Percentiles rank a stretch among this genome's conserved stretches.
Evolutionary conservation across 2,888 invertebrate genomes (phyloP).

Genomic region (Dinocampus coccinellae): DNA sequence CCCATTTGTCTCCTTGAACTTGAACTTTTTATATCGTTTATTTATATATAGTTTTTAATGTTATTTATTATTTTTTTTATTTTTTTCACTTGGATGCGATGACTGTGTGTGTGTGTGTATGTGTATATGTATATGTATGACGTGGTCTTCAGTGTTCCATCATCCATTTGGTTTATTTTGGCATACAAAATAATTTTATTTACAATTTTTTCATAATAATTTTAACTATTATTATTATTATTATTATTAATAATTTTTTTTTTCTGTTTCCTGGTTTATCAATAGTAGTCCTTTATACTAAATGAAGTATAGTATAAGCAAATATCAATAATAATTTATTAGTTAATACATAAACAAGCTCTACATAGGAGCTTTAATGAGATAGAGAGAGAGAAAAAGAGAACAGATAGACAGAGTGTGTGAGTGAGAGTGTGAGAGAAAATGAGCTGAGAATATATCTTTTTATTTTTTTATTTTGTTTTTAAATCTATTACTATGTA

Average conservation of each 20-base stretch:
- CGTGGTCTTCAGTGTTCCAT: constrained; percentile 22
- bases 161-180: constrained; percentile 67
- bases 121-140: too few relatives aligned
- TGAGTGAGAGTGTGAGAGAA: constrained; percentile 7
- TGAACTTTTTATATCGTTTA: not conserved
- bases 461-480: constrained; percentile 20
- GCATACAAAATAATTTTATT: constrained; percentile 69
- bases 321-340: constrained; percentile 32
- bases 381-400: too few relatives aligned
- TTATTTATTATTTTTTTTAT: constrained; percentile 15
- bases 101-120: constrained; percentile 28
- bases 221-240: constrained; percentile 24
- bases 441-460: constrained; percentile 26
- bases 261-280: constrained; percentile 18
- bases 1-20: not conserved
- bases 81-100: constrained; percentile 24
- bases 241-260: constrained; percentile 26
- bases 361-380: constrained; percentile 3
- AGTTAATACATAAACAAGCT: constrained; percentile 6
- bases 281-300: constrained; percentile 39
- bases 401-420: too few relatives aligned
- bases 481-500: constrained; percentile 40
- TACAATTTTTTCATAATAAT: constrained; percentile 50
- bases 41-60: not conserved
- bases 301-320: constrained; percentile 44